Evolutionary conservation across 2,888 invertebrate genomes (phyloP).

Genomic region (Pollenia labialis): DNA sequence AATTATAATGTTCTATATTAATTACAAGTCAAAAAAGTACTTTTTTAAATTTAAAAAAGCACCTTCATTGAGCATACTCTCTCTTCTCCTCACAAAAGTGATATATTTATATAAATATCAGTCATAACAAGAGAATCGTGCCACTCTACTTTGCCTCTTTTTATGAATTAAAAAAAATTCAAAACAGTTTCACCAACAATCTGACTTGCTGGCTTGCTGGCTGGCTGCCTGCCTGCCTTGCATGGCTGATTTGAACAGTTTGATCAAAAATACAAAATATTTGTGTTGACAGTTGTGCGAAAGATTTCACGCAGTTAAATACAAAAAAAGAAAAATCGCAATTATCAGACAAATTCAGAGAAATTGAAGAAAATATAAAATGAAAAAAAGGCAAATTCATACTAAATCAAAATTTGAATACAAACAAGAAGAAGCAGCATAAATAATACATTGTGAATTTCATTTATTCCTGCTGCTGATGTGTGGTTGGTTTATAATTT

Average conservation of each 20-base stretch:
- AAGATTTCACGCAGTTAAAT: conserved; percentile 69
- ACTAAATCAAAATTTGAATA: conserved; percentile 29
- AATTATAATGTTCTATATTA: no score
- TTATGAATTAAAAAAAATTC: conserved; percentile 14
- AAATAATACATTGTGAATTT: conserved; percentile 44
- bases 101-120: background rate
- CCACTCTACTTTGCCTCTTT: conserved; percentile 2
- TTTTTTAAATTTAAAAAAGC: background rate
- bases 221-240: background rate
- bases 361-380: background rate
- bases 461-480: conserved; percentile 46
- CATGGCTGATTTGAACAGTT: conserved; percentile 33
- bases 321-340: conserved; percentile 59
- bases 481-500: conserved; percentile 40
- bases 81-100: no score
- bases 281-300: conserved; percentile 69
- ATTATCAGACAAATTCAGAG: conserved; percentile 10
- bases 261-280: conserved; percentile 52
- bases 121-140: background rate
- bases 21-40: background rate
- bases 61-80: background rate
- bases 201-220: background rate
- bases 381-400: conserved; percentile 24
- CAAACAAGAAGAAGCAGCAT: conserved; percentile 5
- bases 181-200: conserved; percentile 10